Percentiles rank a stretch among this genome's conserved stretches.
Conservation (phyloP, 1,140 invertebrate species). For the Orius insidiosus region DNA sequence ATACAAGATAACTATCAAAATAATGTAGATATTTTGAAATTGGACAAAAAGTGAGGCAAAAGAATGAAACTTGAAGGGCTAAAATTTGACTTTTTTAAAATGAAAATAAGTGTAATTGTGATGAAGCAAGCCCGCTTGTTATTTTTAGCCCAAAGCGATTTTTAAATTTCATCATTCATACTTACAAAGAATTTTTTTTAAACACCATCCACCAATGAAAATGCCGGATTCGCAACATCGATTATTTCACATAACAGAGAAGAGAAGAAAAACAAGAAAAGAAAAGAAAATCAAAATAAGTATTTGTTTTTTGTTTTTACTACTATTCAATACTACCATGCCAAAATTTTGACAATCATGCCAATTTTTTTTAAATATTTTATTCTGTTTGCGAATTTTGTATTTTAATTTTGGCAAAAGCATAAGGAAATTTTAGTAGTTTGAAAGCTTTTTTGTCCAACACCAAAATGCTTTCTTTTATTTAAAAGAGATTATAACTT, state of each 20-base stretch:
- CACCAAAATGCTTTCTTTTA: too few species aligned
- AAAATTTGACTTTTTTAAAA: too few species aligned
- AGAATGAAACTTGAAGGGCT: too few species aligned
- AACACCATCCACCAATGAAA: constrained; percentile 17
- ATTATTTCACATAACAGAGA: constrained; percentile 9
- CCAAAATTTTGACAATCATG: neutral
- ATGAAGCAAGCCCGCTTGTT: neutral
- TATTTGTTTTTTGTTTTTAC: too few species aligned
- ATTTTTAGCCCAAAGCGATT: neutral
- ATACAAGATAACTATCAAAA: too few species aligned
- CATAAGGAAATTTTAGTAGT: too few species aligned
- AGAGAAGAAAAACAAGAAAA: constrained; percentile 8
- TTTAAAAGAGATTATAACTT: too few species aligned
- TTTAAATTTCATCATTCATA: constrained; percentile 6
- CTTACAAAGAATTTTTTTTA: constrained; percentile 14
- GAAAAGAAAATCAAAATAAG: constrained; percentile 13
- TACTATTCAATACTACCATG: too few species aligned
- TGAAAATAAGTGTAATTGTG: constrained; percentile 1
- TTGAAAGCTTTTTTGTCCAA: too few species aligned
- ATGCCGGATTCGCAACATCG: constrained; percentile 27
- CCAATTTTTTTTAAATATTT: neutral
- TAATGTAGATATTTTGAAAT: too few species aligned
- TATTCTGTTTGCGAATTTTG: neutral
- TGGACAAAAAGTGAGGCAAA: too few species aligned
- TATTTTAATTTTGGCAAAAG: too few species aligned